A percentile compares a stretch with the other conserved stretches of the same genome.
Conservation (phyloP, 2,888 invertebrate species). For the Leptarthrus brevirostris region DNA sequence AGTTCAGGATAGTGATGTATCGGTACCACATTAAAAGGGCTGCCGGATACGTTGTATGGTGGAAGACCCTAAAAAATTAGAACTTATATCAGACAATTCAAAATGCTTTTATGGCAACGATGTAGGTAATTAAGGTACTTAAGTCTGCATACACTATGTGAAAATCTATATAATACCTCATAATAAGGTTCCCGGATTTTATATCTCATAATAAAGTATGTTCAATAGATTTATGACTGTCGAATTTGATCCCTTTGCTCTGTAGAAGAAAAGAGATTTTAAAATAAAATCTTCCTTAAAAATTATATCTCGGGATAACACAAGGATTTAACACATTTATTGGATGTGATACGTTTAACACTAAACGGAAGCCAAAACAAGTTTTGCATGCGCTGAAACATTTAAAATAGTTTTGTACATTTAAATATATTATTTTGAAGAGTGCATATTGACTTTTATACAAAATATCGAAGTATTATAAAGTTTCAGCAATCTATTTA, state of each 20-base stretch:
- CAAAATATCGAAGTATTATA: too few relatives aligned
- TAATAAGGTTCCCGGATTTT: constrained; percentile 41
- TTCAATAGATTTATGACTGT: constrained; percentile 8
- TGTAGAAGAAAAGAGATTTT: not conserved
- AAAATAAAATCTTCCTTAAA: not conserved
- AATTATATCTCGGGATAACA: too few relatives aligned
- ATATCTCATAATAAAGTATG: constrained; percentile 39
- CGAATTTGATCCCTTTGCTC: not conserved
- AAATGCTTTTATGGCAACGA: not conserved
- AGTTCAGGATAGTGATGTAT: constrained; percentile 80
- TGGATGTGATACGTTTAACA: too few relatives aligned
- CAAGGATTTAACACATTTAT: too few relatives aligned
- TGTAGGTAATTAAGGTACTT: not conserved
- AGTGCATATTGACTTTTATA: too few relatives aligned
- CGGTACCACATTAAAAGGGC: constrained; percentile 71
- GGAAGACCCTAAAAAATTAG: constrained; percentile 63
- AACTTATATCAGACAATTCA: not conserved
- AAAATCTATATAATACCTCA: constrained; percentile 48
- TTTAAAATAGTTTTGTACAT: too few relatives aligned
- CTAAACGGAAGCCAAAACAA: too few relatives aligned
- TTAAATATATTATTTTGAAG: not conserved
- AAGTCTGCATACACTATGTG: too few relatives aligned
- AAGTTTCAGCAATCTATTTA: too few relatives aligned
- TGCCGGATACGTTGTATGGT: constrained; percentile 66
- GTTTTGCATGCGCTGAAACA: too few relatives aligned